Evolutionary conservation across 1,140 invertebrate species (phyloP).

Genomic region (Hermatobates lingyangjiaoensis): DNA sequence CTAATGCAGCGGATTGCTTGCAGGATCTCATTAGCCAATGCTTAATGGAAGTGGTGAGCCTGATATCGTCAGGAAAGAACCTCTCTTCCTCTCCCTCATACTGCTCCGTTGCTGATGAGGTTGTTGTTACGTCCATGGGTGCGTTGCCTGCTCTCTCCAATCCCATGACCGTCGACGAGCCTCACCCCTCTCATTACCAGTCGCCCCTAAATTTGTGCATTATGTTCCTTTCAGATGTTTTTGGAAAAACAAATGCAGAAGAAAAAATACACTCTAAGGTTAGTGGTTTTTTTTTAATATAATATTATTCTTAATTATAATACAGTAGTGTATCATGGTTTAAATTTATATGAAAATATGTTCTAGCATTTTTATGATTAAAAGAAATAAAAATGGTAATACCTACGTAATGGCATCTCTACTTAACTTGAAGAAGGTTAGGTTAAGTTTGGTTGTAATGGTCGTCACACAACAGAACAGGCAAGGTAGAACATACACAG

Average conservation of each 20-base stretch:
- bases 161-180: slow-evolving; percentile 19
- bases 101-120: slow-evolving; percentile 15
- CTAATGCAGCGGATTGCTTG: too few species aligned
- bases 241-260: slow-evolving; percentile 42
- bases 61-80: slow-evolving; percentile 38
- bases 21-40: slow-evolving; percentile 37
- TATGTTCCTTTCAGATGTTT: slow-evolving; percentile 41
- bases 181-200: slow-evolving; percentile 18
- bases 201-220: slow-evolving; percentile 24
- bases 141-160: slow-evolving; percentile 21
- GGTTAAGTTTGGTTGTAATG: too few species aligned
- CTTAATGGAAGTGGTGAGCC: slow-evolving; percentile 44
- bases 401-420: too few species aligned
- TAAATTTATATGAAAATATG: too few species aligned
- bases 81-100: slow-evolving; percentile 28
- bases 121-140: slow-evolving; percentile 27
- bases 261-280: slow-evolving; percentile 55
- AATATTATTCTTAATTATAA: too few species aligned
- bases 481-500: too few species aligned
- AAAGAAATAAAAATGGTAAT: too few species aligned
- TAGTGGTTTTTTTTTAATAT: too few species aligned
- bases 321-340: too few species aligned
- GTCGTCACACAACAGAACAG: too few species aligned
- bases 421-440: too few species aligned
- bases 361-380: too few species aligned